phyloP scores from a whole-genome alignment of 2,888 invertebrate genomes.

The Alloscopus bannaensis region DNA sequence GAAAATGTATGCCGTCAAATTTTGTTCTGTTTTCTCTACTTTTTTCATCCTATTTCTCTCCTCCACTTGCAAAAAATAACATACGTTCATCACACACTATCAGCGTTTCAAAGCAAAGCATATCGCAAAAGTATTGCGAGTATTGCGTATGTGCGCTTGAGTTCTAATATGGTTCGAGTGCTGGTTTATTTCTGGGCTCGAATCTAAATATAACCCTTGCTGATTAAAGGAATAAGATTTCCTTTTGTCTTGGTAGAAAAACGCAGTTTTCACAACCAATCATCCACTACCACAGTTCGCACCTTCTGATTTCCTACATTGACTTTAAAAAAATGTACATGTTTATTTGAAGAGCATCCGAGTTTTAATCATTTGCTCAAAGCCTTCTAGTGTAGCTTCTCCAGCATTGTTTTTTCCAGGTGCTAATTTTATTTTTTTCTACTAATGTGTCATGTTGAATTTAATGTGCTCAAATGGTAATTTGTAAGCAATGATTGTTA shows the following conservation, averaged over 20 bases:
- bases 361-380: background rate
- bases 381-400: background rate
- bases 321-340: conserved; percentile 1
- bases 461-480: too few relatives aligned
- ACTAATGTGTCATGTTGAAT: too few relatives aligned
- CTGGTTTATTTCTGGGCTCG: conserved; percentile 36
- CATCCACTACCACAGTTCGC: background rate
- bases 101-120: background rate
- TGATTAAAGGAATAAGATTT: conserved; percentile 36
- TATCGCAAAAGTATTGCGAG: background rate
- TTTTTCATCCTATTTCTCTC: background rate
- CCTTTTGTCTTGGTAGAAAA: conserved; percentile 32
- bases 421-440: too few relatives aligned
- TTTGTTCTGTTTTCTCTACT: background rate
- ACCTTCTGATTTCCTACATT: background rate
- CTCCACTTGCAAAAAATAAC: background rate
- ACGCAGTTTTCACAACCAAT: conserved; percentile 20
- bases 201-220: conserved; percentile 47
- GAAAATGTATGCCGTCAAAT: too few relatives aligned
- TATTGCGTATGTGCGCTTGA: too few relatives aligned
- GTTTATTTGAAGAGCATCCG: conserved; percentile 23
- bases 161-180: too few relatives aligned
- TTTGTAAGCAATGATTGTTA: too few relatives aligned
- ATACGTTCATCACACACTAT: background rate
- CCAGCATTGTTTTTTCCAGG: background rate